Evolutionary conservation across 2,797 vertebrate species (phyloP).

Genomic region (Cygnus olor): DNA sequence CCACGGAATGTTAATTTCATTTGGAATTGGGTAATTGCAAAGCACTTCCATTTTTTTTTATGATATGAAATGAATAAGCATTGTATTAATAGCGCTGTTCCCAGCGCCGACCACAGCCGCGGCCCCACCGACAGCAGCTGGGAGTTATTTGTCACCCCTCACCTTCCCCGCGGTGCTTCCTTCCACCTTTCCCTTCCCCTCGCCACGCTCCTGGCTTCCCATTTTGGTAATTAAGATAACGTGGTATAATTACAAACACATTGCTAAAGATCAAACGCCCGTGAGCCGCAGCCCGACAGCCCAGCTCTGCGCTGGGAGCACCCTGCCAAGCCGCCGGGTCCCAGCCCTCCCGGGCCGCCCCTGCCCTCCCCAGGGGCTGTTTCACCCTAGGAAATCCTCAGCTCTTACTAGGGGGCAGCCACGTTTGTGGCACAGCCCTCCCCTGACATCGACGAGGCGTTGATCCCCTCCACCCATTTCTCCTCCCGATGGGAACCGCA

Average conservation of each 20-base stretch:
- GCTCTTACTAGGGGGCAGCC: rapidly evolving
- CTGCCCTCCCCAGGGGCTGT: neutral
- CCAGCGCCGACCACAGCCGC: neutral
- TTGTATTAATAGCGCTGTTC: constrained; percentile 72
- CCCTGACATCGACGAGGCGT: rapidly evolving
- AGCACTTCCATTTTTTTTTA: constrained; percentile 52
- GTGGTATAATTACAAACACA: constrained; percentile 70
- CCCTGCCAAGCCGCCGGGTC: neutral
- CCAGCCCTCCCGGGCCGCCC: neutral
- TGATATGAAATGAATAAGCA: constrained; percentile 69
- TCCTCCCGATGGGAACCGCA: neutral
- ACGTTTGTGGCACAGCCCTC: neutral
- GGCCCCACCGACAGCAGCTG: neutral
- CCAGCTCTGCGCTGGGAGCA: neutral
- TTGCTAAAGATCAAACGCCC: neutral
- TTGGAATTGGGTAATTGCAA: constrained; percentile 68
- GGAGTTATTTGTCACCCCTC: neutral
- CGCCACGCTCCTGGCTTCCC: neutral
- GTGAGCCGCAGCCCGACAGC: neutral
- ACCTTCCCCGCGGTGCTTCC: neutral
- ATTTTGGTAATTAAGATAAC: constrained; percentile 71
- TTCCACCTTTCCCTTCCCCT: neutral
- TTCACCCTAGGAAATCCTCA: neutral
- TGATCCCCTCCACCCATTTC: neutral
- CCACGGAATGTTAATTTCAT: constrained; percentile 81